Conservation (phyloP, 2,888 invertebrate species). For the Corythucha ciliata region DNA sequence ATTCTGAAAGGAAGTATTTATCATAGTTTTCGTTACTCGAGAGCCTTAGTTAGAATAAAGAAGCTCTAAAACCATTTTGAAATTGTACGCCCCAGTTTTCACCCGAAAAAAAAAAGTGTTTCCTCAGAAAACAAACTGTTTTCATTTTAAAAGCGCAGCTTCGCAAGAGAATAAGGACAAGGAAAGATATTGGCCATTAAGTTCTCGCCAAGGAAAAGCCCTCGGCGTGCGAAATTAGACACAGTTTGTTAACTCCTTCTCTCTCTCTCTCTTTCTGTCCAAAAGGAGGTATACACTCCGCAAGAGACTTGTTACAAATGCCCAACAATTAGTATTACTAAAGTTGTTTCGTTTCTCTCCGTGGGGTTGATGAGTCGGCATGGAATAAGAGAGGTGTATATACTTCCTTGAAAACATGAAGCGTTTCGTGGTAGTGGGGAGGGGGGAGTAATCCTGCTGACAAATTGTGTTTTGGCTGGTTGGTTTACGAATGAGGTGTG, state of each 20-base stretch:
- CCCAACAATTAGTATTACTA: slow-evolving; percentile 25
- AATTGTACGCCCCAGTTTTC: background rate
- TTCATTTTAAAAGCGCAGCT: slow-evolving; percentile 19
- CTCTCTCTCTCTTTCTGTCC: no score
- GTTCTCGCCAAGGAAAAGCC: slow-evolving; percentile 10
- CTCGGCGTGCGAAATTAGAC: slow-evolving; percentile 21
- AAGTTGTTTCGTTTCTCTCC: slow-evolving; percentile 19
- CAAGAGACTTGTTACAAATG: slow-evolving; percentile 24
- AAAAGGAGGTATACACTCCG: slow-evolving; percentile 22
- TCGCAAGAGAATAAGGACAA: slow-evolving; percentile 14
- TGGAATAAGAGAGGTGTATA: background rate
- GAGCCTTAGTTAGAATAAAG: no score
- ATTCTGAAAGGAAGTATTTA: background rate
- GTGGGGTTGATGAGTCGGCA: background rate
- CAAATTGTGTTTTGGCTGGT: slow-evolving; percentile 16
- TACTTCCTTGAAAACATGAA: background rate
- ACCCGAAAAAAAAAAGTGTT: background rate
- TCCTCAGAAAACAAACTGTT: slow-evolving; percentile 18
- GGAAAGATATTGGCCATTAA: slow-evolving; percentile 25
- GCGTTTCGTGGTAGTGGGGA: background rate
- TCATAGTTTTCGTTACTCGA: no score
- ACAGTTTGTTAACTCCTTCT: slow-evolving; percentile 23
- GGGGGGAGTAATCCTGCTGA: slow-evolving; percentile 21
- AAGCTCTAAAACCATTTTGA: background rate
- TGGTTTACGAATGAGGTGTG: slow-evolving; percentile 2